These are phyloP conservation scores for Synanthedon myopaeformis DNA, from an alignment of 2,888 invertebrate genomes.

Conservation along the genomic window DNA sequence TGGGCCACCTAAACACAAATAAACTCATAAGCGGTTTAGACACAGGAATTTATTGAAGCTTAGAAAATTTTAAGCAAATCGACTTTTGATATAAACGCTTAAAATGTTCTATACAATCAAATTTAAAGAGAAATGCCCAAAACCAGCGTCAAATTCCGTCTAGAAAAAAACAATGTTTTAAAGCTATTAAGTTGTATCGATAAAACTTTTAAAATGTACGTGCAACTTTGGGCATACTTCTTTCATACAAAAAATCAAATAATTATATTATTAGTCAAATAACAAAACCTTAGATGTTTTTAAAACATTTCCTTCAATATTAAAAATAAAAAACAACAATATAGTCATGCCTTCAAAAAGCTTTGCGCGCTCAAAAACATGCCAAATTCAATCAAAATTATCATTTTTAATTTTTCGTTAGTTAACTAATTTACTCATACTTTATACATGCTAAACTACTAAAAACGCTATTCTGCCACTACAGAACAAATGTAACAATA, in stretches of 20 bases:
- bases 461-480: background rate
- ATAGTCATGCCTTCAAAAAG: constrained; percentile 36
- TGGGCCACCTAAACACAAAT: constrained; percentile 50
- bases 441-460: constrained; percentile 35
- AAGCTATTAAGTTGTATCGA: too few relatives aligned
- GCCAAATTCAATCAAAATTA: constrained; percentile 19
- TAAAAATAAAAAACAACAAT: background rate
- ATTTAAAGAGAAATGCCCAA: too few relatives aligned
- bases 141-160: too few relatives aligned
- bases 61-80: too few relatives aligned
- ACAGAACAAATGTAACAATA: background rate
- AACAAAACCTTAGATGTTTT: too few relatives aligned
- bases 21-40: constrained; percentile 19
- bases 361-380: constrained; percentile 23
- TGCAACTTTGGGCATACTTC: too few relatives aligned
- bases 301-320: background rate
- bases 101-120: too few relatives aligned
- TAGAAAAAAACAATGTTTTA: too few relatives aligned
- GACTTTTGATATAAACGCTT: too few relatives aligned
- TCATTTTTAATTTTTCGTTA: constrained; percentile 22
- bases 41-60: background rate
- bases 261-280: too few relatives aligned
- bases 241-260: too few relatives aligned
- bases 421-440: constrained; percentile 24
- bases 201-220: too few relatives aligned